phyloP scores from a whole-genome alignment of 2,113 vertebrate genomes.

The Chaetodon auriga region DNA sequence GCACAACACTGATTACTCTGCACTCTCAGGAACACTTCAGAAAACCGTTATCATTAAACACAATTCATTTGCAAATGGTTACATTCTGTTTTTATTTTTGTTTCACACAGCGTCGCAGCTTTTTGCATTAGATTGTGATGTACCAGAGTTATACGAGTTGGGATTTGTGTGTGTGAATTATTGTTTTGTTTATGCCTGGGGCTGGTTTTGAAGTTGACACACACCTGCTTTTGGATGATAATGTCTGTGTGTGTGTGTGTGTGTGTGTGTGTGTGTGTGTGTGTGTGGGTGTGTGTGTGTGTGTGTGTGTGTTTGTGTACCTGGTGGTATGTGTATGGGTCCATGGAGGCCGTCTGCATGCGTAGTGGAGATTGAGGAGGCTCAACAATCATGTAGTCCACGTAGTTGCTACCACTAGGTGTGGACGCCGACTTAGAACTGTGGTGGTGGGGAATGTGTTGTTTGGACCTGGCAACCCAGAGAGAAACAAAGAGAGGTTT shows the following conservation, averaged over 20 bases:
- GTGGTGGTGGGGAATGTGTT: conserved; percentile 63
- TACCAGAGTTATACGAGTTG: neutral
- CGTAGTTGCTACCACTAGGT: conserved; percentile 85
- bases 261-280: neutral
- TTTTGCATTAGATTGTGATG: neutral
- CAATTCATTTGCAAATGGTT: too few relatives aligned
- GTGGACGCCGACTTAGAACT: conserved; percentile 69
- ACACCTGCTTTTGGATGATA: neutral
- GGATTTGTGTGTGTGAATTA: too few relatives aligned
- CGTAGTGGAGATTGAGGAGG: conserved; percentile 82
- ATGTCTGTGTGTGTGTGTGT: too few relatives aligned
- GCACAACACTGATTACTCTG: too few relatives aligned
- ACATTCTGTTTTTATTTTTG: too few relatives aligned
- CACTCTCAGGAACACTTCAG: too few relatives aligned
- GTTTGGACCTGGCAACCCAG: conserved; percentile 69
- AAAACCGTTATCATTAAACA: too few relatives aligned
- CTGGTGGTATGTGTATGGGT: conserved; percentile 92
- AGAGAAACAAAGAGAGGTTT: conserved; percentile 23
- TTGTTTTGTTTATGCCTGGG: too few relatives aligned
- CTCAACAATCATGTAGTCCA: conserved; percentile 91
- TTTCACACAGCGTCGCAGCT: too few relatives aligned
- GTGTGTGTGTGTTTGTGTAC: conserved; percentile 70
- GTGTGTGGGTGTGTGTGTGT: neutral
- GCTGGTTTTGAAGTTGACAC: neutral
- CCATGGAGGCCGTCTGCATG: conserved; percentile 87